phyloP scores from a whole-genome alignment of 2,113 vertebrate species.

The Xiphophorus couchianus region DNA sequence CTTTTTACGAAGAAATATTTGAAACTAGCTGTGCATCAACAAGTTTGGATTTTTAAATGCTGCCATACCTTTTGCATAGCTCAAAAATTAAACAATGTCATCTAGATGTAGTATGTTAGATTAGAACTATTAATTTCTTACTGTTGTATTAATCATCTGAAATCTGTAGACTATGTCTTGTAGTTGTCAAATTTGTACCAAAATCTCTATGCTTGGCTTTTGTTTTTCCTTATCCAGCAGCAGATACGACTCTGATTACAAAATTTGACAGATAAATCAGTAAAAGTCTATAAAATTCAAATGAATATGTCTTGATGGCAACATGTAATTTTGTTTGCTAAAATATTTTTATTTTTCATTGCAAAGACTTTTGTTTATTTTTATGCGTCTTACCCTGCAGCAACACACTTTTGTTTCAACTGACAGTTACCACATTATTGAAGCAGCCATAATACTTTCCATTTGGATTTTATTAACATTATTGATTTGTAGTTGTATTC shows the following conservation, averaged over 20 bases:
- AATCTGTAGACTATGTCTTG: too few relatives aligned
- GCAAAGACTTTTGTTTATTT: neutral
- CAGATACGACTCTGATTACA: neutral
- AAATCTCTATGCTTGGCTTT: too few relatives aligned
- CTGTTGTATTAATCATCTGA: too few relatives aligned
- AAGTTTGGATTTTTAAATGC: too few relatives aligned
- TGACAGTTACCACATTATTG: neutral
- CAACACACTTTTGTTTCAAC: neutral
- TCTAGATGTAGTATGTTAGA: too few relatives aligned
- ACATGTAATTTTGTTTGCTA: neutral
- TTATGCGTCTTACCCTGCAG: neutral
- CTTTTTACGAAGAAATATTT: neutral
- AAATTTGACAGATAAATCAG: neutral
- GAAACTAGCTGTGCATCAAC: neutral
- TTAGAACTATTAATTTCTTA: too few relatives aligned
- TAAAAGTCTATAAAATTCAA: neutral
- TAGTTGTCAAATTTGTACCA: too few relatives aligned
- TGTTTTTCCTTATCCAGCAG: too few relatives aligned
- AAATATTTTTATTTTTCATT: neutral
- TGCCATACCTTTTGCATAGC: too few relatives aligned
- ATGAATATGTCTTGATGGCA: neutral
- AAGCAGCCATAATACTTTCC: neutral
- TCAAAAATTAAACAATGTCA: too few relatives aligned
- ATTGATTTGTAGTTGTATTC: conserved; percentile 52
- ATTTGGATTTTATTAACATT: conserved; percentile 7